Percentiles rank a stretch among this genome's conserved stretches.
Evolutionary conservation across 2,888 invertebrate genomes (phyloP).

Genomic region (Agrochola macilenta): DNA sequence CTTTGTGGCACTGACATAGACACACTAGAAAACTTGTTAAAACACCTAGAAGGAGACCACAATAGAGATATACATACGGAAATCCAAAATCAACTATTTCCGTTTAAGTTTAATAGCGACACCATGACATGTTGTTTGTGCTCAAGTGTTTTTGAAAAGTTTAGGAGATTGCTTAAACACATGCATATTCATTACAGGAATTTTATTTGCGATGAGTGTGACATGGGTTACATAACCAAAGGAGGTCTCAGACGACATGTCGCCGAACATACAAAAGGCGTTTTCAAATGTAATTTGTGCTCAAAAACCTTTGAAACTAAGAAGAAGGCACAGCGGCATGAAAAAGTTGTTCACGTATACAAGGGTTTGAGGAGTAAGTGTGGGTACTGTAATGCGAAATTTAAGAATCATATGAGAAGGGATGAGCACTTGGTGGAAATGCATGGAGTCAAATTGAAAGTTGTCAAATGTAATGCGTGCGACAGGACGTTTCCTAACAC

Average conservation of each 20-base stretch:
- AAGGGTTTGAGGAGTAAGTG: constrained; percentile 57
- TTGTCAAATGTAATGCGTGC: constrained; percentile 67
- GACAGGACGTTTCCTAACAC: constrained; percentile 84
- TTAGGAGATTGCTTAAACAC: constrained; percentile 3
- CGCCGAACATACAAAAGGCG: background rate
- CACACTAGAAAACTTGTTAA: constrained; percentile 39
- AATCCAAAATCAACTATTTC: constrained; percentile 73
- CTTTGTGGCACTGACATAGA: constrained; percentile 30
- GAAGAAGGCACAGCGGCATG: constrained; percentile 76
- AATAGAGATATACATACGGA: constrained; percentile 68
- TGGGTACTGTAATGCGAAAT: constrained; percentile 68
- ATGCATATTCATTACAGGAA: constrained; percentile 31
- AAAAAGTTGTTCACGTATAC: constrained; percentile 63
- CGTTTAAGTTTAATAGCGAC: constrained; percentile 68
- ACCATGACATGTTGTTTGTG: constrained; percentile 21
- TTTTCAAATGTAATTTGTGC: constrained; percentile 69
- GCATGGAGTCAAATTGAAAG: constrained; percentile 61
- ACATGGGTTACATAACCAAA: constrained; percentile 26
- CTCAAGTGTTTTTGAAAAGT: constrained; percentile 1
- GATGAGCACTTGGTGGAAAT: constrained; percentile 63
- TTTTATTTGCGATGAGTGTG: constrained; percentile 26
- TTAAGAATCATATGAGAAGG: constrained; percentile 62
- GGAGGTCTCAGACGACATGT: background rate
- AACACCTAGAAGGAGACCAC: constrained; percentile 63
- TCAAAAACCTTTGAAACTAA: constrained; percentile 79